Evolutionary conservation across 2,888 invertebrate species (phyloP), one percentile per base, ranked within the genome.

Genomic region (Meandrusa payeni): DNA sequence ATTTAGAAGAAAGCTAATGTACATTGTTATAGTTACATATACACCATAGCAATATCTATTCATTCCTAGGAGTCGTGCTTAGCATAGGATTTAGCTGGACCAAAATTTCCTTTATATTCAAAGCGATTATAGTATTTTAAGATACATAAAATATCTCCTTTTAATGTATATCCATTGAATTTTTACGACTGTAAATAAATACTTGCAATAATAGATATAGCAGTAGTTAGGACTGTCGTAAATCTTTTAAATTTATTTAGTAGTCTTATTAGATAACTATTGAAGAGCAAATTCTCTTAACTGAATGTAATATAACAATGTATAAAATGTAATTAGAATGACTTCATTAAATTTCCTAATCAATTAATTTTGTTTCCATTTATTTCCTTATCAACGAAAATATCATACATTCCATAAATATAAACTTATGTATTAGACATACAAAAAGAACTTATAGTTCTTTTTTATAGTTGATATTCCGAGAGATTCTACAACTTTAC

Each of bases 291-390:
- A 61, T 64, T 72, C 71, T 68, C 64, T 66, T 66, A 69, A 66
- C 39, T 39, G 27, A 39, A 33, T 44, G 44, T 44, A 44, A 44
- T 75, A 74, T 75, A 73, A 77, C 68, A 70, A 53, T 86, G 86
- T 87, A 87, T 80, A 86, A 85, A 76, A 73, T 83, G 77, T 87
- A 85, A 83, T 78, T 86, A 85, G 85, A 81, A 76, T 76, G 70
- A 82, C 80, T 85, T 83, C 81, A 86, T 74, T 85, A 87, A 85
- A 86, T 82, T 85, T 85, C 85, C 66, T 82, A 80, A 82, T 76
- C 72, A 71, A 63, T 64, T 62, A n/a, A 23, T 27, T 32, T 49
- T 31, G 43, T 11, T 31, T 28, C 5, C 19, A 22, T 15, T 6
- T n/a, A n/a, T n/a, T n/a, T n/a, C n/a, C n/a, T n/a, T n/a, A n/a